Evolutionary conservation across 2,888 invertebrate genomes (phyloP).

Genomic region (Zootermopsis nevadensis): DNA sequence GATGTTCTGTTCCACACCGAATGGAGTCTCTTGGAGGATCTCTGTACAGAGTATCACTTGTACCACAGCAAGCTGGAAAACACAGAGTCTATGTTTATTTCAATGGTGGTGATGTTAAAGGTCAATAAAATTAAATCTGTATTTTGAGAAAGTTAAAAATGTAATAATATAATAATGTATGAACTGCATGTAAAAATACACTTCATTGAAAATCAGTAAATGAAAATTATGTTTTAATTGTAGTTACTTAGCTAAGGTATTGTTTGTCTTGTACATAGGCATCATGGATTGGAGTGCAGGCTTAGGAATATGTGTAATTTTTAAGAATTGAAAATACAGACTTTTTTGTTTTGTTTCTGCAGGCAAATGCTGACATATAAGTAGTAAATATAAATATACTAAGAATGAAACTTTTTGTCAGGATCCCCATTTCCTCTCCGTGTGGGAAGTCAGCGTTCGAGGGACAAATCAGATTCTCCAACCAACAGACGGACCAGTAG

Average conservation of each 20-base stretch:
- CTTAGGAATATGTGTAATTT: too few relatives aligned
- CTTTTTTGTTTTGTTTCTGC: too few relatives aligned
- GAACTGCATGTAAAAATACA: not conserved
- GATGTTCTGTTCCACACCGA: constrained; percentile 85
- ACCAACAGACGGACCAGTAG: constrained; percentile 20
- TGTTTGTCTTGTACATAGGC: too few relatives aligned
- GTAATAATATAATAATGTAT: not conserved
- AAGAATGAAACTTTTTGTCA: constrained; percentile 54
- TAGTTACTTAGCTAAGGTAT: too few relatives aligned
- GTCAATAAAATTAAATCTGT: constrained; percentile 46
- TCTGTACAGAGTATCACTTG: constrained; percentile 66
- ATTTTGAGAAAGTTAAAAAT: not conserved
- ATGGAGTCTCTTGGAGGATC: constrained; percentile 81
- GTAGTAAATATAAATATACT: too few relatives aligned
- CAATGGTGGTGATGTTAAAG: constrained; percentile 85
- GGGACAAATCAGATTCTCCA: constrained; percentile 48
- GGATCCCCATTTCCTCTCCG: constrained; percentile 88
- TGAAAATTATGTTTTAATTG: too few relatives aligned
- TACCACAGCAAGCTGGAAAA: constrained; percentile 69
- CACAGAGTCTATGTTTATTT: constrained; percentile 90
- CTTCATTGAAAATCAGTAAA: too few relatives aligned
- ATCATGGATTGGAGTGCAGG: too few relatives aligned
- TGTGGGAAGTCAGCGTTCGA: constrained; percentile 73
- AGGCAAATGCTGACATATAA: too few relatives aligned
- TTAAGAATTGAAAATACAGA: too few relatives aligned